Base-by-base conservation (phyloP, 2,113 vertebrate genomes). In the Hystrix cristata region DNA sequence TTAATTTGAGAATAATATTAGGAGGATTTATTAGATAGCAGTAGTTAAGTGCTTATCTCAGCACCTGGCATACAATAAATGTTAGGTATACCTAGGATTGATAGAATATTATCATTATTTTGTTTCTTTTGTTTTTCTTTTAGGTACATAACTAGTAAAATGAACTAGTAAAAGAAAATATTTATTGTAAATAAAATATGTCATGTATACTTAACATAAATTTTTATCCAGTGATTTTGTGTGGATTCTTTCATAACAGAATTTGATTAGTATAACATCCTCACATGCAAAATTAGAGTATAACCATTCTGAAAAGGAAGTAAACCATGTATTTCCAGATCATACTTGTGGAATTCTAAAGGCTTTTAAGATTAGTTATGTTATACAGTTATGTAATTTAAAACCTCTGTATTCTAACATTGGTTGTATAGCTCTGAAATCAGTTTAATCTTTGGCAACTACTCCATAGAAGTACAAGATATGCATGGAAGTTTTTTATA, bases 91-190 rank as follows among this genome's bases (percentile, higher is more conserved):
- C 64, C 65, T 83, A 67, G 25, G 76, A 76, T 71, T 74, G 27
- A 6, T 43, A 38, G 7, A 48, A 46, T 29, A 43, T 16, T 4
- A 57, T 84, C 31, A 15, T 29, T 90, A 62, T 64, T 5, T 69
- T 57, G 60, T 72, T 81, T 6, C 53, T 84, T 84, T 59, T 51
- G 14, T 67, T 87, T 12, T 31, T 34, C 21, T 90, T 95, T 12
- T 88, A 16, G 83, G 23, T 60, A 69, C n/a, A 27, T 84, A 91
- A 15, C 90, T 8, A 59, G 12, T 46, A 76, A 97, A 95, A 65
- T 64, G 29, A 94, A 57, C 25, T 93, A 16, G 7, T 78, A 53
- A 80, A 59, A 43, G 55, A 90, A 91, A 87, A 38, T 82, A 43
- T 43, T 64, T 85, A 53, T 55, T 89, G 27, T 62, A 43, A 10